Evolutionary conservation across 2,113 vertebrate genomes (phyloP), one percentile per base, ranked within the genome.

Genomic region (Microtus ochrogaster): DNA sequence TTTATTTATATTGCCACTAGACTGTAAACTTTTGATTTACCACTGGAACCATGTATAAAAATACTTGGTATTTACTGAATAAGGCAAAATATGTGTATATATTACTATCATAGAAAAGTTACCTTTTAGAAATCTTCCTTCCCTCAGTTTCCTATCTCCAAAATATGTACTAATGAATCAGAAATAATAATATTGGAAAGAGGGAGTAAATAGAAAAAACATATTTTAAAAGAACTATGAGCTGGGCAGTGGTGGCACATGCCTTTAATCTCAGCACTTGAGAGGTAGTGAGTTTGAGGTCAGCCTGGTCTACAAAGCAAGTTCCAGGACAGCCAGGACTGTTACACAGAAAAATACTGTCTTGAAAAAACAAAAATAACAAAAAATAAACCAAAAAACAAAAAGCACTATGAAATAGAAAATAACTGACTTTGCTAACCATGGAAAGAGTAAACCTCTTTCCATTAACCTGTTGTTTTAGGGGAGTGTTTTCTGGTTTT

Each of bases 81-180:
- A 81, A 79, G 36, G 7, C 44, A 88, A 61, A 79, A 89, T 44
- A 95, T 36, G 47, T 36, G 74, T 4, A 79, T 30, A 49, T 52
- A 90, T 90, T 30, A 93, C 26, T 90, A 68, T 68, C 5, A 74
- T 81, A 86, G 85, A 36, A 86, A 86, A 79, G 33, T 68, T 79
- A 77, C 22, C 24, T 19, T 92, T 81, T 47, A 84, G 22, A 21
- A 94, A 88, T 49, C 16, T 70, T 89, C 61, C 55, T 77, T 70
- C 36, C 11, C 11, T 96, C 44, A 36, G 13, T 90, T 65, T 90
- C 61, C 30, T 78, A 85, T 33, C 30, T 16, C 41, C 61, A 91
- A 65, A 89, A 70, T 58, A 84, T 79, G 39, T 92, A 39, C 26
- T 68, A 78, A 55, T 7, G 68, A 22, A 81, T 73, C 44, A 73